Evolutionary conservation across 2,797 vertebrate genomes (phyloP), one percentile per base, ranked within the genome.

Genomic region (Tympanoctomys barrerae): DNA sequence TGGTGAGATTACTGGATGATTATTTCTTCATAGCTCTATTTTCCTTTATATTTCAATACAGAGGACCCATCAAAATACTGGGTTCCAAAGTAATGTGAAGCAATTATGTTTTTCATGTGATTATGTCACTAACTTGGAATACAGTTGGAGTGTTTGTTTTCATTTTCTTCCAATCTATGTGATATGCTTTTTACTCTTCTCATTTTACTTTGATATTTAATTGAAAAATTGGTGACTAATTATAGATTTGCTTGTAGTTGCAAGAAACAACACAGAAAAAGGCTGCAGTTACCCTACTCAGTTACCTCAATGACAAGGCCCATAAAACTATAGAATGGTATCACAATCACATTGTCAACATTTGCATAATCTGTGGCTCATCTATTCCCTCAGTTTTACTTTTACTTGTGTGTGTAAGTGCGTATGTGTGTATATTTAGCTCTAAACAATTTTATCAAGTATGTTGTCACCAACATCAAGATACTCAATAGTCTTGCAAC

Each of bases 171-270:
- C 26, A 28, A 46, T 64, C 13, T 28, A 19, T 36, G 46, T 28
- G 46, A 10, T 19, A 64, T 82, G 46, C 7, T 31, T 93, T 88
- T 57, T 75, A 64, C 57, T 64, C 11, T 93, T 93, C 54, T 71
- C 49, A 14, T n/a, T 57, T 75, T 75, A 94, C 42, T 61, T 62
- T 80, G 64, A 71, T 71, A 87, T 79, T 87, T 89, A 66, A 71
- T 49, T 90, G 54, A 90, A 80, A 80, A 22, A 80, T 57, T 61
- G 49, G 52, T n/a, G 39, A 93, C 36, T 81, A 39, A 21, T 52
- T 52, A 28, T 57, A 14, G 21, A 64, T 66, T 75, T 87, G n/a
- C 14, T 54, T 73, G 7, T 18, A 42, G 24, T 42, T 42, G 24
- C 39, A 36, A 42, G 59, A 94, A 49, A 87, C 31, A 87, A 54